A percentile compares a stretch with the other conserved stretches of the same genome.
Conservation (phyloP, 37 sponge, comb jelly and placozoan genomes). For the Chondrilla cf. caribensis region DNA sequence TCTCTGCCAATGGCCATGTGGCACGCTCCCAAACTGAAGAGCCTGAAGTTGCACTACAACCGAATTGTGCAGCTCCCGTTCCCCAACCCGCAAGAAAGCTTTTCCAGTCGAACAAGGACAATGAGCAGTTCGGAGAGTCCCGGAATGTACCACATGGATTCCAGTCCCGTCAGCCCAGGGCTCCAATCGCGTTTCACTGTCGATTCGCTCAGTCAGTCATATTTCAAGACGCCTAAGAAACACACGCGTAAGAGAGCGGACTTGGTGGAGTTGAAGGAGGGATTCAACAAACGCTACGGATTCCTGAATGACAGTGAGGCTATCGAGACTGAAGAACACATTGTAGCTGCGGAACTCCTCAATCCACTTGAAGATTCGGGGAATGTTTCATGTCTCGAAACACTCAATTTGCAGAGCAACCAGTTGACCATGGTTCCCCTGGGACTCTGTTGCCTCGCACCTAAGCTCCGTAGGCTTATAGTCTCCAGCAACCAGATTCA, state of each 20-base stretch:
- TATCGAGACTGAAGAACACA: background rate
- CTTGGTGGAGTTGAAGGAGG: background rate
- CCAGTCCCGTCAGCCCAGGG: background rate
- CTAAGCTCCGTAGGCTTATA: slow-evolving; percentile 64
- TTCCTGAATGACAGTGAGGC: background rate
- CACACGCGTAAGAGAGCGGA: background rate
- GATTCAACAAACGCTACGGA: background rate
- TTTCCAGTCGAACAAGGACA: background rate
- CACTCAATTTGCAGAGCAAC: slow-evolving; percentile 63
- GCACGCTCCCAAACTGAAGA: slow-evolving; percentile 50
- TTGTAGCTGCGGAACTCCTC: background rate
- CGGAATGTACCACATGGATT: background rate
- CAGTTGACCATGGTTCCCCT: slow-evolving; percentile 45
- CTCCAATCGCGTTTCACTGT: background rate
- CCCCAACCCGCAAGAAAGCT: slow-evolving; percentile 26
- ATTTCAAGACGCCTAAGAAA: background rate
- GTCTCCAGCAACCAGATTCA: slow-evolving; percentile 64
- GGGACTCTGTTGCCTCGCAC: slow-evolving; percentile 70
- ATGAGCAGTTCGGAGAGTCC: background rate
- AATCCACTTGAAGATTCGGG: background rate
- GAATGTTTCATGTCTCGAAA: slow-evolving; percentile 27
- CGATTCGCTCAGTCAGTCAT: background rate
- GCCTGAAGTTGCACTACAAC: slow-evolving; percentile 54
- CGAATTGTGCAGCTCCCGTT: slow-evolving; percentile 34
- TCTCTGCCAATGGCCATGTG: slow-evolving; percentile 59